Percentiles rank a stretch among this genome's conserved stretches.
These are phyloP conservation scores for Axea sp. DNA, from an alignment of 2,888 invertebrate genomes.

Conservation along the genomic window DNA sequence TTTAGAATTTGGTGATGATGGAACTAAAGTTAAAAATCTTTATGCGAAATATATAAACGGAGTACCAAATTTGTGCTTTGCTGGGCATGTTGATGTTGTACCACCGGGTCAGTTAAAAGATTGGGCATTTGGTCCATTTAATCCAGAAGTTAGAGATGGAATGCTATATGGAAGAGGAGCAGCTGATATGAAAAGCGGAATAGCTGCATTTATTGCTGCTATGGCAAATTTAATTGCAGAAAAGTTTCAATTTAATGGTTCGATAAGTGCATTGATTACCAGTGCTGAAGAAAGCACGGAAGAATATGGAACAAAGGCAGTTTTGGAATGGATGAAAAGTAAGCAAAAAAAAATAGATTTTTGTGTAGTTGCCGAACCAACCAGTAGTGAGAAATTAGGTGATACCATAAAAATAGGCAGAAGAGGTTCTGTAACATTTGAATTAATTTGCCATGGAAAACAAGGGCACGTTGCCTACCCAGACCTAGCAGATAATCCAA, in stretches of 20 bases:
- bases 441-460: conserved; percentile 20
- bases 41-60: conserved; percentile 31
- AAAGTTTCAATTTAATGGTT: conserved; percentile 23
- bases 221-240: conserved; percentile 18
- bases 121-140: conserved; percentile 19
- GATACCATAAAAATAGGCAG: conserved; percentile 31
- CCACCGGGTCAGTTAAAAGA: conserved; percentile 12
- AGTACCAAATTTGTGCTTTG: conserved; percentile 33
- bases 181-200: conserved; percentile 28
- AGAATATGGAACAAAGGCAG: conserved; percentile 27
- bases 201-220: conserved; percentile 27
- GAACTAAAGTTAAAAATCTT: conserved; percentile 29
- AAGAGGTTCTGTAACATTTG: conserved; percentile 26
- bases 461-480: conserved; percentile 32
- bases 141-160: conserved; percentile 14
- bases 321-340: conserved; percentile 27
- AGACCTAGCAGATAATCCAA: conserved; percentile 24
- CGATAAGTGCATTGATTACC: conserved; percentile 28
- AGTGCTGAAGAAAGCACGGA: conserved; percentile 29
- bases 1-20: conserved; percentile 18
- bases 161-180: conserved; percentile 32
- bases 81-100: conserved; percentile 34
- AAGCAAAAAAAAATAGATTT: conserved; percentile 21
- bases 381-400: conserved; percentile 19
- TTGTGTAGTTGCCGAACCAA: conserved; percentile 28